Percentiles rank a stretch among this genome's conserved stretches.
Evolutionary conservation across 2,113 vertebrate genomes (phyloP).

Genomic region (Siniperca chuatsi): DNA sequence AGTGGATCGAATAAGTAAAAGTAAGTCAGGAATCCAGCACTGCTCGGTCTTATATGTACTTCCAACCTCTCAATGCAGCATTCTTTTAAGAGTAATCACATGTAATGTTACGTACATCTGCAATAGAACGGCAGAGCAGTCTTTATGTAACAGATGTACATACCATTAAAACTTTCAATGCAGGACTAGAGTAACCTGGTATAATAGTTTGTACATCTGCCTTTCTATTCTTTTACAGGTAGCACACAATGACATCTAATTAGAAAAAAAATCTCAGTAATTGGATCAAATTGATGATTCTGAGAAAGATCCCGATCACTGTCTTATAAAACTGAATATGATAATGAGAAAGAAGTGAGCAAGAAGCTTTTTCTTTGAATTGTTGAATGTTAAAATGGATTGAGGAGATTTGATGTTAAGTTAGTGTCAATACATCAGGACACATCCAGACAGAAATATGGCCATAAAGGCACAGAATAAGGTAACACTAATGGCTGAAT

Average conservation of each 20-base stretch:
- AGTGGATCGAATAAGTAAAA: too few relatives aligned
- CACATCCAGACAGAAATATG: background rate
- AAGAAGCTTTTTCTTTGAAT: background rate
- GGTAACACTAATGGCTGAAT: background rate
- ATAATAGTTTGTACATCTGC: background rate
- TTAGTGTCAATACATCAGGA: background rate
- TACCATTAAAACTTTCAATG: conserved; percentile 6
- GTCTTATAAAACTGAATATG: background rate
- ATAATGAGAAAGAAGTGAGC: background rate
- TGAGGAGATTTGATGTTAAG: background rate
- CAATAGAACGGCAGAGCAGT: background rate
- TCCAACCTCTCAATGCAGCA: background rate
- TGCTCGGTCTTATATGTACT: background rate
- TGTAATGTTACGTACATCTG: background rate
- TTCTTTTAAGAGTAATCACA: background rate
- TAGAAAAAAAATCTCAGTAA: too few relatives aligned
- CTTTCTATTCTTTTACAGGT: background rate
- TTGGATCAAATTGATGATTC: background rate
- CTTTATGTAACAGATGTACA: conserved; percentile 17
- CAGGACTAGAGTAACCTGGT: background rate
- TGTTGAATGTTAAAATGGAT: background rate
- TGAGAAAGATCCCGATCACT: background rate
- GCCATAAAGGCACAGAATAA: background rate
- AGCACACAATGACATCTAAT: background rate
- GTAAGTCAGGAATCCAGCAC: too few relatives aligned